Percentiles rank a stretch among this genome's conserved stretches.
Evolutionary conservation across 2,113 vertebrate genomes (phyloP).

Genomic region (Cynopterus brachyotis): DNA sequence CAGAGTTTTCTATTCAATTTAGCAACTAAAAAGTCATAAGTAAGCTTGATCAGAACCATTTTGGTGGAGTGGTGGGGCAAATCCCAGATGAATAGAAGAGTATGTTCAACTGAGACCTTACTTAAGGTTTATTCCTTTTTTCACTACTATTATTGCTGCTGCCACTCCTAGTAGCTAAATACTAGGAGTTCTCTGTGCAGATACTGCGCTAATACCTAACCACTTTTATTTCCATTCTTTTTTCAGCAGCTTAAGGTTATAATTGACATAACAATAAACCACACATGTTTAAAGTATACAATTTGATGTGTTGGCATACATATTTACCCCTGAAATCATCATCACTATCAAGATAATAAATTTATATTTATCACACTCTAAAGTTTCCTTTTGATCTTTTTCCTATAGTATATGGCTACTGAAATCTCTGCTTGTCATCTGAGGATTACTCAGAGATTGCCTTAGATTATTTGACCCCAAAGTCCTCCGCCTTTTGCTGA

Average conservation of each 20-base stretch:
- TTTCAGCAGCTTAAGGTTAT: background rate
- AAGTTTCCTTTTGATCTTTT: background rate
- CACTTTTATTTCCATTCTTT: background rate
- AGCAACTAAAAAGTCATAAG: background rate
- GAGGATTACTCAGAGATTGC: background rate
- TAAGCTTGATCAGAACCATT: background rate
- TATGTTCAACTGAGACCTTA: background rate
- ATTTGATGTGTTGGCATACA: background rate
- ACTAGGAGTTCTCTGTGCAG: background rate
- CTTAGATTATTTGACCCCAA: background rate
- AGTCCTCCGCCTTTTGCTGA: background rate
- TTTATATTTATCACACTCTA: background rate
- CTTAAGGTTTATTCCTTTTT: background rate
- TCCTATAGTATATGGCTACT: background rate
- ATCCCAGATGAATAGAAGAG: too few species aligned
- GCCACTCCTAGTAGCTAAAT: background rate
- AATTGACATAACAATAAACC: background rate
- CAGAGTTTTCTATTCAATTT: background rate
- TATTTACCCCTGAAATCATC: background rate
- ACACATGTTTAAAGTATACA: background rate
- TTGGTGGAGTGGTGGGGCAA: background rate
- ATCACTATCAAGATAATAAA: background rate
- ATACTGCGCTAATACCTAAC: background rate
- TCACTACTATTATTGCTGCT: background rate
- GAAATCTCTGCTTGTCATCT: background rate